Base-by-base conservation (phyloP, 2,797 vertebrate genomes). In the Gouania willdenowi region DNA sequence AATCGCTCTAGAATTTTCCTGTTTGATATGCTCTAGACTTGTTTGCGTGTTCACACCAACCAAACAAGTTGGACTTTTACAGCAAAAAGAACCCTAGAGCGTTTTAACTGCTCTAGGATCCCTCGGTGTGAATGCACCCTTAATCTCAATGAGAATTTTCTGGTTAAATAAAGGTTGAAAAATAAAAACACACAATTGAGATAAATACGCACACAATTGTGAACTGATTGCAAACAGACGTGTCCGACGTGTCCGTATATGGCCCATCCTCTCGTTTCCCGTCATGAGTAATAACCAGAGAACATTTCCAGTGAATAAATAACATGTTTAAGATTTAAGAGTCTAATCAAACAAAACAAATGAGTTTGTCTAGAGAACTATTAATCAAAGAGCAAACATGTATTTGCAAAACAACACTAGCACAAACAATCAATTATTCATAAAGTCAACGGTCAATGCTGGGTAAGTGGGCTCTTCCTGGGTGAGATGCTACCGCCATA, bases 361-460 rank as follows among this genome's bases (percentile, higher is more conserved):
- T 79, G 68, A 85, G 78, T 73, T 73, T 80, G 81, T 83, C 70
- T 79, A 62, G 71, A 77, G 81, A 82, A 79, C 80, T 83, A 85
- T 84, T 85, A 82, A 87, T 85, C 78, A 82, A 62, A 77, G 66
- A 48, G 62, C 65, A 80, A 79, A 81, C 67, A 50, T 75, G 71
- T 77, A 82, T 86, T 87, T 87, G 83, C 83, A 81, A 86, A 86
- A 82, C 59, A 86, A 84, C 71, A 65, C 63, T 71, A 68, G 57
- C 69, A 72, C 67, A 84, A 86, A 82, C 73, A 82, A 86, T 89
- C 71, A 87, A 89, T 89, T 88, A 89, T 89, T 89, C 82, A 88
- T 85, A 73, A 70, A 79, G 61, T 50, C 74, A 85, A 79, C 54
- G 72, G 61, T 50, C 74, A 85, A 79, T 54, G 72, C 58, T 52